Evolutionary conservation across 2,888 invertebrate genomes (phyloP).

Genomic region (Conus canariensis): DNA sequence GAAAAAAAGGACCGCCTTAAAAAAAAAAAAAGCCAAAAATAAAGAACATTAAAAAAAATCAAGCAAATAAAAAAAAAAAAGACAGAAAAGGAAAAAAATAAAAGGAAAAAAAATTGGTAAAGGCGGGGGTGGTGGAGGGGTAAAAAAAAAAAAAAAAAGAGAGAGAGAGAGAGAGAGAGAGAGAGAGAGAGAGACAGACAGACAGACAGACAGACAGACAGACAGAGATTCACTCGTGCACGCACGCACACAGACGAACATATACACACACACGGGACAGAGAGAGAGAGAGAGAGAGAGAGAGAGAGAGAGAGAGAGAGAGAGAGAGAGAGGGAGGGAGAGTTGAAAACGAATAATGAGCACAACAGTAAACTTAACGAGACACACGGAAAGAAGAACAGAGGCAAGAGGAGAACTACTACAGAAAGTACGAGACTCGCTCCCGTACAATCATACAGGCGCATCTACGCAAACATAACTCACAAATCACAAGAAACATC

Average conservation of each 20-base stretch:
- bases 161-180: neutral
- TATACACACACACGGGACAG: neutral
- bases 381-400: neutral
- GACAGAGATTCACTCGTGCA: neutral
- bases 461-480: too few relatives aligned
- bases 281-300: conserved; percentile 11
- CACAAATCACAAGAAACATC: too few relatives aligned
- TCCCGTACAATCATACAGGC: too few relatives aligned
- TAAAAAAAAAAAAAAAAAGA: too few relatives aligned
- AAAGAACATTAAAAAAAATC: too few relatives aligned
- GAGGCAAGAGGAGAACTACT: too few relatives aligned
- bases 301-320: conserved; percentile 31
- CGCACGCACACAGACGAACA: neutral
- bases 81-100: neutral
- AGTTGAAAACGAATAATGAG: neutral
- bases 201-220: conserved; percentile 6
- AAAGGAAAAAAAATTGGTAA: neutral
- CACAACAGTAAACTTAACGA: neutral
- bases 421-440: too few relatives aligned
- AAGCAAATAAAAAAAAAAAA: neutral
- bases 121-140: too few relatives aligned
- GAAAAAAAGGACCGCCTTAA: too few relatives aligned
- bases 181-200: neutral
- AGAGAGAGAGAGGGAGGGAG: conserved; percentile 4
- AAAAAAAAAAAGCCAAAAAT: too few relatives aligned